Percentiles rank a stretch among this genome's conserved stretches.
phyloP scores from a whole-genome alignment of 2,797 vertebrate genomes.

The Anableps anableps region DNA sequence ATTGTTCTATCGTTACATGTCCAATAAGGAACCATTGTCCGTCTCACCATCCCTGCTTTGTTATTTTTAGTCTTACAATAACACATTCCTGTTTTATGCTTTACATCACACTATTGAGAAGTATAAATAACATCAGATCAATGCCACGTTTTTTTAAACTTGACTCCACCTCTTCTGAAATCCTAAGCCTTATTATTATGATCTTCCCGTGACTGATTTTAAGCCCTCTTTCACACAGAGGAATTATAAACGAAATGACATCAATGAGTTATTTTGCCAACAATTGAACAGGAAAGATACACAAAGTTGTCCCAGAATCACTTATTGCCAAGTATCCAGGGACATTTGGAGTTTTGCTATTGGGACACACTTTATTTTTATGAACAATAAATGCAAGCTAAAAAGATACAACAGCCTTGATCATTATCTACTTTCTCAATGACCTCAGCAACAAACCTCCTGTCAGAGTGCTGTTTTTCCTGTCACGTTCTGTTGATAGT shows the following conservation, averaged over 20 bases:
- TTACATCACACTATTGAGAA: not conserved
- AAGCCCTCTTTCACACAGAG: not conserved
- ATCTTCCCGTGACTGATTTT: not conserved
- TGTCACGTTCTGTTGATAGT: constrained; percentile 26
- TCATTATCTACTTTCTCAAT: not conserved
- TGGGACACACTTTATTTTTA: not conserved
- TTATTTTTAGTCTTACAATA: not conserved
- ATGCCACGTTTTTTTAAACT: not conserved
- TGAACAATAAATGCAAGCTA: not conserved
- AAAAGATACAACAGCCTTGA: not conserved
- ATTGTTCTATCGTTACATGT: too few species aligned
- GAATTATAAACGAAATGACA: not conserved
- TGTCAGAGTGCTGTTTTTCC: not conserved
- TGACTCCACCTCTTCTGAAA: not conserved
- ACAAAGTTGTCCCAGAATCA: not conserved
- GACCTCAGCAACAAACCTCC: constrained; percentile 20
- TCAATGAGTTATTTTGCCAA: too few species aligned
- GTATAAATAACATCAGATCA: not conserved
- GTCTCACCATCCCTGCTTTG: too few species aligned
- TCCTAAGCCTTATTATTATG: not conserved
- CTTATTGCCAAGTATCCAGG: not conserved
- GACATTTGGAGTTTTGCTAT: not conserved
- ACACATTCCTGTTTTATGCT: too few species aligned
- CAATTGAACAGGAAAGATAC: too few species aligned
- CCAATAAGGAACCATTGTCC: too few species aligned